phyloP scores from a whole-genome alignment of 1,140 invertebrate species.

The Heliothis virescens region DNA sequence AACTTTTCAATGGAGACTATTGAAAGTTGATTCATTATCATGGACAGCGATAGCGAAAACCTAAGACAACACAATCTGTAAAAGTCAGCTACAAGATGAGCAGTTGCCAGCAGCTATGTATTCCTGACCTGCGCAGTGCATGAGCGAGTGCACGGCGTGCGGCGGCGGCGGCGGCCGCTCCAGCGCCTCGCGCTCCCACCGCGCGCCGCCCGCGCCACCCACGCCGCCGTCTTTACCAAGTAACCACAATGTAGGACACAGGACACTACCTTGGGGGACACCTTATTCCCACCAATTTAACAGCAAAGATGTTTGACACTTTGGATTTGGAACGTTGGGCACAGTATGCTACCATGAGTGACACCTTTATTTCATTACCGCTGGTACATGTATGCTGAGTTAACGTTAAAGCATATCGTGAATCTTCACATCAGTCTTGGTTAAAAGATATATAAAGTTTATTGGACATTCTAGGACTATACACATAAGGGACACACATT shows the following conservation, averaged over 20 bases:
- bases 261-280: not conserved
- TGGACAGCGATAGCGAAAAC: too few species aligned
- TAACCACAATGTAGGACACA: slow-evolving; percentile 28
- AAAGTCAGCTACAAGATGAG: not conserved
- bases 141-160: slow-evolving; percentile 92
- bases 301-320: not conserved
- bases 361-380: not conserved
- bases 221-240: slow-evolving; percentile 72
- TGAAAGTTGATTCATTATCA: too few species aligned
- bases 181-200: slow-evolving; percentile 67
- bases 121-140: slow-evolving; percentile 92
- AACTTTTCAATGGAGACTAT: not conserved
- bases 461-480: not conserved
- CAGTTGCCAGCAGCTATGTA: not conserved
- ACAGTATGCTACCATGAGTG: not conserved
- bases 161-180: slow-evolving; percentile 87
- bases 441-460: not conserved
- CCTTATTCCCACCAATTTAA: not conserved
- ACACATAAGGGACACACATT: not conserved
- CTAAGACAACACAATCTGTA: too few species aligned
- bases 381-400: not conserved
- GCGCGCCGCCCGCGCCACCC: slow-evolving; percentile 41
- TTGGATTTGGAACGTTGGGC: not conserved
- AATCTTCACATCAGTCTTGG: not conserved
- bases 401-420: too few species aligned